Evolutionary conservation across 2,888 invertebrate species (phyloP), one percentile per base, ranked within the genome.

Genomic region (Therioaphis trifolii): DNA sequence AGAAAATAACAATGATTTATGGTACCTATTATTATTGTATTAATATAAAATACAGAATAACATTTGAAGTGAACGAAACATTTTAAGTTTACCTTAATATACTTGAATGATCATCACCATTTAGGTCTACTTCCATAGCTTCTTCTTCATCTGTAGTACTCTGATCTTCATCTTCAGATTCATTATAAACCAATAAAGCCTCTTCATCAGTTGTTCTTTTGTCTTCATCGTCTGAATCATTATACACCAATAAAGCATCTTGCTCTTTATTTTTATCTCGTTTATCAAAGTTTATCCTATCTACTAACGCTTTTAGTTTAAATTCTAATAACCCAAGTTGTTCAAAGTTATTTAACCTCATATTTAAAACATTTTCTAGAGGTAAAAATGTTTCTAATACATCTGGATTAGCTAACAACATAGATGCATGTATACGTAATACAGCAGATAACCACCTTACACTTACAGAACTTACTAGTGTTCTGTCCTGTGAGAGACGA

Each of bases 161-260:
- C 63, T 52, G 55, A 52, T 74, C 74, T 49, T 63, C 74, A 49
- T 63, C 52, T 7, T 72, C 52, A 49, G 52, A 72, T 52, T 74
- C 82, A n/a, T 52, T 74, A n/a, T 24, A 49, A 24, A 43, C 52
- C 66, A 82, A 49, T 52, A 82, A 52, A 35, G 63, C 40, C 40
- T 82, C 82, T 82, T 79, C 78, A 35, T 77, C 77, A 15, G 52
- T 74, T 40, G 82, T 82, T 63, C 63, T 74, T 82, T 82, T 82
- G 40, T 82, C 82, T 49, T 72, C 82, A 74, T 82, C 82, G 61
- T 82, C 82, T 35, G 82, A 82, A 24, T 82, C 82, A 12, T 82
- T 82, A 12, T 52, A 82, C 24, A 82, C 63, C 24, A 82, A 66
- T 12, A 66, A n/a, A 5, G 82, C 82, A 9, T 74, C 82, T 74